Conservation (phyloP, 2,888 invertebrate species). For the Timandra comae region DNA sequence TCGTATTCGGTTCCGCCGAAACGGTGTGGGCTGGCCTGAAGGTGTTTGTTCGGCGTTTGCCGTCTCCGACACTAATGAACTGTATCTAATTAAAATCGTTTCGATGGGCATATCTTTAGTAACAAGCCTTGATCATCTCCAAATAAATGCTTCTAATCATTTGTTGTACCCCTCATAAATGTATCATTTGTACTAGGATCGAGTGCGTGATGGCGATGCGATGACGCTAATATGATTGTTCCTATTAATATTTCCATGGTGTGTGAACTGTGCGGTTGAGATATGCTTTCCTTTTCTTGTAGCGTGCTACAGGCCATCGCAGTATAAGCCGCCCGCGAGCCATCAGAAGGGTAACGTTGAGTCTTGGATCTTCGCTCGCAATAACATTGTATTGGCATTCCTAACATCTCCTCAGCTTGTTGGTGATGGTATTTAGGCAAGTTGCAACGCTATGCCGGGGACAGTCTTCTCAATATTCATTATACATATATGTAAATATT, state of each 20-base stretch:
- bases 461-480: conserved; percentile 39
- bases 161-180: too few relatives aligned
- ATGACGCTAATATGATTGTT: conserved; percentile 21
- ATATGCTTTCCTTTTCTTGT: conserved; percentile 68
- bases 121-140: conserved; percentile 2
- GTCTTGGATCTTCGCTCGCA: conserved; percentile 45
- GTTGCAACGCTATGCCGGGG: conserved; percentile 47
- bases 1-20: conserved; percentile 5
- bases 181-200: too few relatives aligned
- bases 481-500: conserved; percentile 17
- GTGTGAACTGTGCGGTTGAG: conserved; percentile 63
- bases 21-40: conserved; percentile 25
- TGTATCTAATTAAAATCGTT: background rate
- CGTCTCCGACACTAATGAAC: conserved; percentile 1
- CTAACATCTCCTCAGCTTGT: conserved; percentile 56
- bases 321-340: conserved; percentile 63
- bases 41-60: conserved; percentile 29
- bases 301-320: conserved; percentile 59
- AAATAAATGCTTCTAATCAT: too few relatives aligned
- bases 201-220: conserved; percentile 18
- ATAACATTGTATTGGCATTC: conserved; percentile 50
- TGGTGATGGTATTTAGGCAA: conserved; percentile 63
- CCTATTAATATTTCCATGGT: conserved; percentile 33
- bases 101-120: conserved; percentile 1
- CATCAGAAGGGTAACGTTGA: conserved; percentile 72